A percentile compares a stretch with the other conserved stretches of the same genome.
These are phyloP conservation scores for Butorides virescens DNA, from an alignment of 2,113 vertebrate species.

Conservation along the genomic window DNA sequence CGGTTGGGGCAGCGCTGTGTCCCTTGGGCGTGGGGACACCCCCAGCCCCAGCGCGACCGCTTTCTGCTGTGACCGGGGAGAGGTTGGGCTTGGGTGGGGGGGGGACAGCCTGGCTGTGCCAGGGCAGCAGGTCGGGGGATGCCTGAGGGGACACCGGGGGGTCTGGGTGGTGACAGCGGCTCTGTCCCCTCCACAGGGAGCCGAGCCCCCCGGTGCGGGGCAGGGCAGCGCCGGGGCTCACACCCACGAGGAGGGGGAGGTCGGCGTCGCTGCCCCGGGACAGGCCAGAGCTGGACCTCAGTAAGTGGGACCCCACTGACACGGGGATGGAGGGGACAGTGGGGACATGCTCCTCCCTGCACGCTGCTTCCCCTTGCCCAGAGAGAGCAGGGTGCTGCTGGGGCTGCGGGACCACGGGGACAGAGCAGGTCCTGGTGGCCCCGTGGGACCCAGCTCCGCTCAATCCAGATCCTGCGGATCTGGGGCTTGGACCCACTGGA, in stretches of 20 bases:
- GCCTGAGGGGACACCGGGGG: neutral
- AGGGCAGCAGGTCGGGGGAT: fast-evolving
- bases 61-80: neutral
- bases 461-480: neutral
- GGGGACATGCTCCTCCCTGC: neutral
- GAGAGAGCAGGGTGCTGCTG: fast-evolving
- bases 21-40: neutral
- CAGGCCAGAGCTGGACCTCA: neutral
- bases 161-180: neutral
- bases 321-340: neutral
- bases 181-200: slow-evolving; percentile 1
- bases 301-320: slow-evolving; percentile 46
- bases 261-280: slow-evolving; percentile 57
- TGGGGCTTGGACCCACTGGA: fast-evolving
- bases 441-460: fast-evolving
- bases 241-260: neutral
- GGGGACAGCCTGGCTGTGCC: no score
- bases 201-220: neutral
- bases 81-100: fast-evolving
- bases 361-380: fast-evolving
- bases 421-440: neutral
- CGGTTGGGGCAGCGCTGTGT: neutral
- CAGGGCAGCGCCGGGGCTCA: neutral
- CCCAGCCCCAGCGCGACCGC: no score
- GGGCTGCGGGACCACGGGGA: neutral